Conservation (phyloP, 2,888 invertebrate species). For the Lobophora halterata region DNA sequence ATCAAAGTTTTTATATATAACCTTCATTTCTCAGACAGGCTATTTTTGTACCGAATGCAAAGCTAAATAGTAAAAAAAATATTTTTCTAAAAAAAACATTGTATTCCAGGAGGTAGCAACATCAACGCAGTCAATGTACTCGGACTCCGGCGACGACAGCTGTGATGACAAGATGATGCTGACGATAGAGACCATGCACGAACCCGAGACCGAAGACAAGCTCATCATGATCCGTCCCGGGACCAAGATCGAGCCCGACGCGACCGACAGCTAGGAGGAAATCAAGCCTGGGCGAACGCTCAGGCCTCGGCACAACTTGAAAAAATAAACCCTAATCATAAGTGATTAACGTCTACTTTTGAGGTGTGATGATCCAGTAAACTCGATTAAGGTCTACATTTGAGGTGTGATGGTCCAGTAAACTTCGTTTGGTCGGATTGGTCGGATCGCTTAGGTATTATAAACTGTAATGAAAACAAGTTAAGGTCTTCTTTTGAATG, state of each 20-base stretch:
- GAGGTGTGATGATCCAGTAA: too few species aligned
- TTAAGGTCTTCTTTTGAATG: too few species aligned
- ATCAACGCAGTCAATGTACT: slow-evolving; percentile 86
- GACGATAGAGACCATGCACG: slow-evolving; percentile 83
- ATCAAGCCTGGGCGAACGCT: slow-evolving; percentile 17
- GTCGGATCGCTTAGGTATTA: too few species aligned
- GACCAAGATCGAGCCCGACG: slow-evolving; percentile 59
- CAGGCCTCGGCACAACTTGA: slow-evolving; percentile 8
- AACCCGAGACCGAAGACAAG: slow-evolving; percentile 74
- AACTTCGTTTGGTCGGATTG: too few species aligned
- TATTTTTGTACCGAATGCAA: too few species aligned
- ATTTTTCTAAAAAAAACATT: too few species aligned
- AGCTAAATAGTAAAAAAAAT: too few species aligned
- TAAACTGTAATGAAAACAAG: too few species aligned
- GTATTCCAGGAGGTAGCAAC: slow-evolving; percentile 71
- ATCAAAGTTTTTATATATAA: too few species aligned
- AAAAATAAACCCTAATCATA: slow-evolving; percentile 4
- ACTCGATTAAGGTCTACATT: too few species aligned
- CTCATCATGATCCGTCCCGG: slow-evolving; percentile 60
- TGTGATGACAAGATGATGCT: slow-evolving; percentile 90
- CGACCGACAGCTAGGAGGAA: slow-evolving; percentile 59
- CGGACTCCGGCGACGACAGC: slow-evolving; percentile 86
- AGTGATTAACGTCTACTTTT: neutral
- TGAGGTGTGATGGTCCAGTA: too few species aligned
- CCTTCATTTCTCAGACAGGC: too few species aligned